These are phyloP conservation scores for Aphaenogaster rudis DNA, from an alignment of 1,140 invertebrate species.

Conservation along the genomic window DNA sequence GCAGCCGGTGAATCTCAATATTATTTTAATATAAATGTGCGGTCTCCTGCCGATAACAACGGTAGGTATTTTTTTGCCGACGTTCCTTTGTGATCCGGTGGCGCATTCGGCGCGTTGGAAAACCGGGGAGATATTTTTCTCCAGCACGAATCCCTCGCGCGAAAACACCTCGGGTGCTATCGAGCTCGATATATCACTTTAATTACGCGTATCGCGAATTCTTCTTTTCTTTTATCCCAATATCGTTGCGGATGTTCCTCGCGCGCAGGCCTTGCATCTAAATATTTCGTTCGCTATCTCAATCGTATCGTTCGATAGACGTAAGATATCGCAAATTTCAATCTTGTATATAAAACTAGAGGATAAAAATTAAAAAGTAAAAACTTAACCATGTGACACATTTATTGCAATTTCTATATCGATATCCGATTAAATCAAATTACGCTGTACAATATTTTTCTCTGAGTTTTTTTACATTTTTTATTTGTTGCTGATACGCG, in stretches of 20 bases:
- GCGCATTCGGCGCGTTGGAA: slow-evolving; percentile 8
- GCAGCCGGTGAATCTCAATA: slow-evolving; percentile 48
- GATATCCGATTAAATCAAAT: not conserved
- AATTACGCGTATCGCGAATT: slow-evolving; percentile 45
- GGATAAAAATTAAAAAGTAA: not conserved
- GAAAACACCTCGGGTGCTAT: slow-evolving; percentile 64
- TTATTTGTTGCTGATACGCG: not conserved
- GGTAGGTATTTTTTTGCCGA: slow-evolving; percentile 45
- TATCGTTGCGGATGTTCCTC: slow-evolving; percentile 19
- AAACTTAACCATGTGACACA: not conserved
- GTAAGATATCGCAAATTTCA: not conserved
- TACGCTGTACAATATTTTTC: not conserved
- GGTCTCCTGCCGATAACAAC: slow-evolving; percentile 66
- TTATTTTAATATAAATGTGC: slow-evolving; percentile 67
- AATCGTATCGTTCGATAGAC: not conserved
- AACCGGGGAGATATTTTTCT: slow-evolving; percentile 29
- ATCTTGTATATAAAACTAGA: not conserved
- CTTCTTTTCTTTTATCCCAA: slow-evolving; percentile 6
- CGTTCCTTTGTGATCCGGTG: slow-evolving; percentile 32
- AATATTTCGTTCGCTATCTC: not conserved
- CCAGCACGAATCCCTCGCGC: slow-evolving; percentile 1
- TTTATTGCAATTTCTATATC: not conserved
- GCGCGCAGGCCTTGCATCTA: not conserved
- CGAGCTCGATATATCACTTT: slow-evolving; percentile 65
- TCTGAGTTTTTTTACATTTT: not conserved